These are phyloP conservation scores for Centropus unirufus DNA, from an alignment of 2,113 vertebrate species.

Conservation along the genomic window DNA sequence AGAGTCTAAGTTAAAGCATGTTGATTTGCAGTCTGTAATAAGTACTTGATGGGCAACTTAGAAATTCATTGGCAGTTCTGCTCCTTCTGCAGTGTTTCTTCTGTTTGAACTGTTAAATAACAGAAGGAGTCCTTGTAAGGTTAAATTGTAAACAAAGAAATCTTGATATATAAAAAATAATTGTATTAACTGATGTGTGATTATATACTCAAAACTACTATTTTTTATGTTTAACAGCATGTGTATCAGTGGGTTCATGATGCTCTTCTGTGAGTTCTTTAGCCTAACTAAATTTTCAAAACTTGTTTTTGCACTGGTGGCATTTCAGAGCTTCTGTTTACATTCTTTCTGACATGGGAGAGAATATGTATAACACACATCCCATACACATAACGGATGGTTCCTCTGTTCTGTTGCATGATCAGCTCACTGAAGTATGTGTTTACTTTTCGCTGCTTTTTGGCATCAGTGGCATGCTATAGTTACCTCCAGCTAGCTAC, in stretches of 20 bases:
- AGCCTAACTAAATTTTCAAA: background rate
- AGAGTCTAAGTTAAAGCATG: background rate
- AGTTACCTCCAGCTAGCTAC: background rate
- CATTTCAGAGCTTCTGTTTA: background rate
- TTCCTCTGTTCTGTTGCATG: background rate
- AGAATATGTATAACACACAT: background rate
- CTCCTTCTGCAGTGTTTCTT: background rate
- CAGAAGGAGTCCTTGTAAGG: background rate
- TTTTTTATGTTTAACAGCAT: background rate
- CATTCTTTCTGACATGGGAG: background rate
- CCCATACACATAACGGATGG: background rate
- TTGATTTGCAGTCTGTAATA: background rate
- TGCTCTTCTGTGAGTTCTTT: background rate
- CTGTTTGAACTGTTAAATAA: background rate
- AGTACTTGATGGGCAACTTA: background rate
- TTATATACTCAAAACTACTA: background rate
- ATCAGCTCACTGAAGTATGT: background rate
- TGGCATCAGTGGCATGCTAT: background rate
- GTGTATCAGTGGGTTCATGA: background rate
- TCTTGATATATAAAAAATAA: background rate
- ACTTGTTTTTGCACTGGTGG: background rate
- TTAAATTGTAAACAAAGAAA: background rate
- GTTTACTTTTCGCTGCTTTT: background rate
- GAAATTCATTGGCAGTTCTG: constrained; percentile 16
- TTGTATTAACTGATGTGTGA: background rate